These are phyloP conservation scores for Pentamera pediparva DNA, from an alignment of 53 echinoderm and acorn worm species.

Conservation along the genomic window DNA sequence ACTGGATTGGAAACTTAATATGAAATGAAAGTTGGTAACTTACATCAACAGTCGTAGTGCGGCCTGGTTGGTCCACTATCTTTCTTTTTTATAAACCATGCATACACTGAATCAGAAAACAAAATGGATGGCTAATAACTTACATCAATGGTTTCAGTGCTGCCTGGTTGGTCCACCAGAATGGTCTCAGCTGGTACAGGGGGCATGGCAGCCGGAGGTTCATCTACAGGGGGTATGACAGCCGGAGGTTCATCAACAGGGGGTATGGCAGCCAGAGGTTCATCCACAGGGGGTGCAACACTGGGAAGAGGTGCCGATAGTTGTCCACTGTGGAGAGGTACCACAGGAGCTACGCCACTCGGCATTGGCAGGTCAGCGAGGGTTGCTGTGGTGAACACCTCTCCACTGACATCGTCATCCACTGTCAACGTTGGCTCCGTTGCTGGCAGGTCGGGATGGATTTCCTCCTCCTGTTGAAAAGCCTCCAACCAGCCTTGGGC, in stretches of 20 bases:
- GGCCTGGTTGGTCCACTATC: background rate
- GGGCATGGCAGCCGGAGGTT: background rate
- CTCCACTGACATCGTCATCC: slow-evolving; percentile 35
- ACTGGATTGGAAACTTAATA: too few relatives aligned
- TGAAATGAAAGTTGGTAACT: too few relatives aligned
- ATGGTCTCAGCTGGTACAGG: background rate
- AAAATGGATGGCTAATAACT: slow-evolving; percentile 5
- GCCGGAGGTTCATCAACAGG: background rate
- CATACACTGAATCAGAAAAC: background rate
- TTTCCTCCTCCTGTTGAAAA: slow-evolving; percentile 30
- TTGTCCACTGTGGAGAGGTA: background rate
- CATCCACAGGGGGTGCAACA: background rate
- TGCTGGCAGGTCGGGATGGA: slow-evolving; percentile 33
- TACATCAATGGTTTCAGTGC: background rate
- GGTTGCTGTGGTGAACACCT: slow-evolving; percentile 27
- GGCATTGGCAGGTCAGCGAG: background rate
- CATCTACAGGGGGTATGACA: background rate
- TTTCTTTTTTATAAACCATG: too few relatives aligned
- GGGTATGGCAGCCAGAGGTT: background rate
- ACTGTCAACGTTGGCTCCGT: background rate
- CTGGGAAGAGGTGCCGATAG: background rate
- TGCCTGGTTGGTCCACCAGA: background rate
- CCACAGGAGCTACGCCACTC: background rate
- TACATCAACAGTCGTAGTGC: background rate
- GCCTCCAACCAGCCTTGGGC: background rate